A percentile compares a stretch with the other conserved stretches of the same genome.
phyloP scores from a whole-genome alignment of 2,113 vertebrate genomes.

The Oophaga pumilio region DNA sequence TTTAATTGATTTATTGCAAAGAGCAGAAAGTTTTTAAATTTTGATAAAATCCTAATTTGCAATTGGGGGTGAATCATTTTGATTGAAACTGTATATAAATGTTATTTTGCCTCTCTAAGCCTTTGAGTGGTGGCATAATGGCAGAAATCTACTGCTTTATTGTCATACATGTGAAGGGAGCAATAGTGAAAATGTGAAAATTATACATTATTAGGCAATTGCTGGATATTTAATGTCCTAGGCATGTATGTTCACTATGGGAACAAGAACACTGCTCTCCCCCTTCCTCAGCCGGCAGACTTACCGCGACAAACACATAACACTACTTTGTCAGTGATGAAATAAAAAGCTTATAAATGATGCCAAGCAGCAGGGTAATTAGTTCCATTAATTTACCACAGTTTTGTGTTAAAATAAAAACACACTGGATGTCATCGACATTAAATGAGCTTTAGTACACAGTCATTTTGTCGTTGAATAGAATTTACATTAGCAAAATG shows the following conservation, averaged over 20 bases:
- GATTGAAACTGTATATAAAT: not conserved
- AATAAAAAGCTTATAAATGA: constrained; percentile 48
- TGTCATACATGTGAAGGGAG: too few relatives aligned
- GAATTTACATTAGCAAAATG: constrained; percentile 56
- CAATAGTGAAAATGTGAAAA: too few relatives aligned
- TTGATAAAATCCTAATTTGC: too few relatives aligned
- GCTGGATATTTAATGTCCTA: too few relatives aligned
- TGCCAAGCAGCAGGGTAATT: constrained; percentile 45
- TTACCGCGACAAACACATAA: not conserved
- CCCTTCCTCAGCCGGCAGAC: not conserved
- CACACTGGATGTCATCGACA: constrained; percentile 10
- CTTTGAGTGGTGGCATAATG: not conserved
- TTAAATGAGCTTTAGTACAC: constrained; percentile 53
- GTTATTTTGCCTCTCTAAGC: too few relatives aligned
- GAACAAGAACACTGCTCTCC: not conserved
- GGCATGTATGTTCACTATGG: not conserved
- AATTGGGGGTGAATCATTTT: too few relatives aligned
- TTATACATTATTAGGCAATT: too few relatives aligned
- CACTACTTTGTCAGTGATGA: constrained; percentile 26
- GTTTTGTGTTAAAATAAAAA: constrained; percentile 45
- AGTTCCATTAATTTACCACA: constrained; percentile 53
- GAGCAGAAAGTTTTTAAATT: too few relatives aligned
- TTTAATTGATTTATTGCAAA: too few relatives aligned
- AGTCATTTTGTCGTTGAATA: constrained; percentile 49
- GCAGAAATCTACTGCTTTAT: not conserved